Evolutionary conservation across 2,113 vertebrate species (phyloP), one percentile per base, ranked within the genome.

Genomic region (Pitta sordida): DNA sequence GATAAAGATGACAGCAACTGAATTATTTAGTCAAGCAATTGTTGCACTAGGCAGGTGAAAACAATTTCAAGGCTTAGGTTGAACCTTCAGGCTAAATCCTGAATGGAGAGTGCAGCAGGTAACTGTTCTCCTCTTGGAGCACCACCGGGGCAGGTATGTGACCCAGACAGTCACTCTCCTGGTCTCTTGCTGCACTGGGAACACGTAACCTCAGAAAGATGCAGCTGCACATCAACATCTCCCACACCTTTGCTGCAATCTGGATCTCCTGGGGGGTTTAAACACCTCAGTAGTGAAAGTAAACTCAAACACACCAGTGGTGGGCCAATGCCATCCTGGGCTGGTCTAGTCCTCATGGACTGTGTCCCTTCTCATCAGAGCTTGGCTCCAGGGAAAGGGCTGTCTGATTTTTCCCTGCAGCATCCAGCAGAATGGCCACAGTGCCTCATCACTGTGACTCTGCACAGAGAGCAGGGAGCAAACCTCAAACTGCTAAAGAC

Each of bases 11-110:
- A 58, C 75, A 93, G 68, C 55, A 94, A 56, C 56, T 64, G 82
- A 88, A 75, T 95, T 94, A 86, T 81, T 80, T 75, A 90, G 75
- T 71, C 41, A 92, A 94, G 75, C n/a, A 74, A 91, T 93, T 65
- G 68, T 87, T 89, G 85, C 74, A 69, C 51, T 13, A 55, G 84
- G 59, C 59, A 90, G 43, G 53, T 59, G 51, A 83, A 91, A 92
- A 83, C 43, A 83, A 80, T 92, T 83, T 65, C 63, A 65, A 48
- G 67, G 58, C 39, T 75, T 92, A 29, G 34, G 26, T 24, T 82
- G 91, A 79, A 68, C 44, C 59, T 85, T 59, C 36, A 36, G 87
- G 71, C 75, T 83, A 70, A 83, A 29, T 22, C 34, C 59, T 32
- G 59, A 18, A 3, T 22, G 37, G 34, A 55, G 46, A 30, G 13